phyloP scores from a whole-genome alignment of 2,797 vertebrate species.

The Geotria australis region DNA sequence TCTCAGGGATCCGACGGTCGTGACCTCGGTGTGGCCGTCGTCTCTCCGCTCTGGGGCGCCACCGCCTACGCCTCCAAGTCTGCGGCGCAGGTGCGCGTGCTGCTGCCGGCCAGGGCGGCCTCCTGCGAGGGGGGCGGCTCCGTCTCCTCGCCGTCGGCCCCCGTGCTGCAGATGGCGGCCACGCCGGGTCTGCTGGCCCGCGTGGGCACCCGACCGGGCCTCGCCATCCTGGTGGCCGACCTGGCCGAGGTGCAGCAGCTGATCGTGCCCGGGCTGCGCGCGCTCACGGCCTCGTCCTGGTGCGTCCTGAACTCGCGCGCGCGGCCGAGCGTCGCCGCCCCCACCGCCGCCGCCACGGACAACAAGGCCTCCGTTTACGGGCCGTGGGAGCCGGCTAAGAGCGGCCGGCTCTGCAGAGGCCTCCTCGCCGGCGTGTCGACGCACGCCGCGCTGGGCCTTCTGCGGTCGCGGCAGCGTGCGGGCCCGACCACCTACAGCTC shows the following conservation, averaged over 20 bases:
- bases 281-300: conserved; percentile 72
- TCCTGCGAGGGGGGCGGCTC: too few relatives aligned
- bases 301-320: conserved; percentile 42
- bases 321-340: conserved; percentile 11
- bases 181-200: too few relatives aligned
- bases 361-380: conserved; percentile 54
- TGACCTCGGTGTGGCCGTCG: not conserved
- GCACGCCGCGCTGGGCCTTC: conserved; percentile 56
- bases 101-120: too few relatives aligned
- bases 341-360: conserved; percentile 18
- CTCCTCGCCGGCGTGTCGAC: conserved; percentile 79
- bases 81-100: too few relatives aligned
- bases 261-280: conserved; percentile 67
- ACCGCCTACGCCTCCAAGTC: too few relatives aligned
- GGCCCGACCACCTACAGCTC: conserved; percentile 37
- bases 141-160: too few relatives aligned
- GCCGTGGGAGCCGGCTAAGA: conserved; percentile 22
- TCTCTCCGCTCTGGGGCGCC: not conserved
- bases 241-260: conserved; percentile 43
- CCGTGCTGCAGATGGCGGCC: too few relatives aligned
- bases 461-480: conserved; percentile 19
- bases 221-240: conserved; percentile 26
- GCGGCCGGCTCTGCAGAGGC: conserved; percentile 67
- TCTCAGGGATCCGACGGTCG: not conserved
- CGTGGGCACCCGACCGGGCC: too few relatives aligned